These are phyloP conservation scores for Hiodon alosoides DNA, from an alignment of 2,113 vertebrate genomes.

Conservation along the genomic window DNA sequence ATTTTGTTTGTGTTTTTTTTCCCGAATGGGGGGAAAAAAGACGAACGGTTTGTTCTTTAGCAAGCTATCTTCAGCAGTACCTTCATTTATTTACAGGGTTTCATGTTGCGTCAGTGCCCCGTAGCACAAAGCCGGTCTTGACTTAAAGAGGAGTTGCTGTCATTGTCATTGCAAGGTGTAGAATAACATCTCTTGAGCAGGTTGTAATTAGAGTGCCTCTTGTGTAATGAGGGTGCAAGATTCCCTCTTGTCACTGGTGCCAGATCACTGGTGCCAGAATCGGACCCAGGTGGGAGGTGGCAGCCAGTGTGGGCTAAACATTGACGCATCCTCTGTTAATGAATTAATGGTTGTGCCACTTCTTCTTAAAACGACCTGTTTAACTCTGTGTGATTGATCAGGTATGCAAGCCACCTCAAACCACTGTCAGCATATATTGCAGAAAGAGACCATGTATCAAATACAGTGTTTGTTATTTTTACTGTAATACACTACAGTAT, in stretches of 20 bases:
- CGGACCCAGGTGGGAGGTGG: slow-evolving; percentile 41
- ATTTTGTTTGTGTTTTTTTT: neutral
- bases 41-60: neutral
- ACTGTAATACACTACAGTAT: no score
- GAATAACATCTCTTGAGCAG: slow-evolving; percentile 72
- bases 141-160: slow-evolving; percentile 57
- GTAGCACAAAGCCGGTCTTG: slow-evolving; percentile 52
- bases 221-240: slow-evolving; percentile 77
- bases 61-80: slow-evolving; percentile 33
- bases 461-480: no score
- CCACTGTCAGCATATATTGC: no score
- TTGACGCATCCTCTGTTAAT: no score
- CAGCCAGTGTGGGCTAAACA: neutral
- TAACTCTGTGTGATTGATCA: no score
- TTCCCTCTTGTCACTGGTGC: slow-evolving; percentile 61
- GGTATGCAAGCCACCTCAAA: no score
- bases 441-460: no score
- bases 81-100: slow-evolving; percentile 65
- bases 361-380: no score
- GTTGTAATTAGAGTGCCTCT: slow-evolving; percentile 75
- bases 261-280: slow-evolving; percentile 41
- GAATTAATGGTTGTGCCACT: no score
- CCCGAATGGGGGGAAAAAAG: neutral
- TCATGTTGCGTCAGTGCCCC: slow-evolving; percentile 55
- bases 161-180: slow-evolving; percentile 68